Conservation (phyloP, 2,113 vertebrate species). For the Leptodactylus fuscus region DNA sequence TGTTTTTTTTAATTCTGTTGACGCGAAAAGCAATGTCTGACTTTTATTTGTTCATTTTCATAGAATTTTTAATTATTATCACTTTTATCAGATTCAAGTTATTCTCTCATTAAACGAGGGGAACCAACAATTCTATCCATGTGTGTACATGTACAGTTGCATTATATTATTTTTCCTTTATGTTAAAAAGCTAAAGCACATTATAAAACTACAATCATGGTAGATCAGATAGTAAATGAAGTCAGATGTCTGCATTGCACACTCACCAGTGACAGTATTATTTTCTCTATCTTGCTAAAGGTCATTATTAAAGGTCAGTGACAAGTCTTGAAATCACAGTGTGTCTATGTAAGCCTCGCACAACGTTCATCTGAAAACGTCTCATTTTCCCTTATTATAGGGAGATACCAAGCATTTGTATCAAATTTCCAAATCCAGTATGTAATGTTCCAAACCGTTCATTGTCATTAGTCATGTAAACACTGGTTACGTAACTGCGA, state of each 20-base stretch:
- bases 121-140: no score
- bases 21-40: no score
- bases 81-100: no score
- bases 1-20: no score
- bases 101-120: no score
- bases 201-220: no score
- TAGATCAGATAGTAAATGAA: not conserved
- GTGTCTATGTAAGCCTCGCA: not conserved
- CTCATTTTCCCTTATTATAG: not conserved
- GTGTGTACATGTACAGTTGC: no score
- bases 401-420: not conserved
- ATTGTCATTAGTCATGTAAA: not conserved
- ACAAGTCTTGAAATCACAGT: not conserved
- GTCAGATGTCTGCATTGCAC: not conserved
- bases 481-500: not conserved
- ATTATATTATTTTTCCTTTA: no score
- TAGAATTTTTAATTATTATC: no score
- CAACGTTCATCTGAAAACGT: not conserved
- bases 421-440: slow-evolving; percentile 5
- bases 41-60: no score
- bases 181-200: no score
- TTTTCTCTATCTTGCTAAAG: not conserved
- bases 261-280: not conserved
- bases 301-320: not conserved
- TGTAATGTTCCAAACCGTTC: not conserved